Evolutionary conservation across 2,797 vertebrate genomes (phyloP).

Genomic region (Channa striata): DNA sequence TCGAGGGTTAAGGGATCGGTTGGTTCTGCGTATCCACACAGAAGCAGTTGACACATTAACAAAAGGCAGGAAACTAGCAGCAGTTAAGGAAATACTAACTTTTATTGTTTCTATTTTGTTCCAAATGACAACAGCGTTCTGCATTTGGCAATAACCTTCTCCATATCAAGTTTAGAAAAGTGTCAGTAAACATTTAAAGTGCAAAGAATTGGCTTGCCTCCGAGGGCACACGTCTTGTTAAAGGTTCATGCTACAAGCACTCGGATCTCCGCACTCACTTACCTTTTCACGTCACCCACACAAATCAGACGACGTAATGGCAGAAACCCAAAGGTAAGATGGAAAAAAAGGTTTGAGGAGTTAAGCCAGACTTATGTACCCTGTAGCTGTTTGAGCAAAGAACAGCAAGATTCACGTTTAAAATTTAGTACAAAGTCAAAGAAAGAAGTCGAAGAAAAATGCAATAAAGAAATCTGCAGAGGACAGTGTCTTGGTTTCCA

Average conservation of each 20-base stretch:
- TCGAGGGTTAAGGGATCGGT: too few relatives aligned
- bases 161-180: constrained; percentile 81
- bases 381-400: constrained; percentile 84
- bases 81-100: constrained; percentile 74
- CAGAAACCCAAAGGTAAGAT: constrained; percentile 78
- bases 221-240: constrained; percentile 75
- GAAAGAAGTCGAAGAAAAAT: constrained; percentile 49
- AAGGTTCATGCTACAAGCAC: constrained; percentile 85
- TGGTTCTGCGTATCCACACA: too few relatives aligned
- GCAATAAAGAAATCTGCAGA: constrained; percentile 58
- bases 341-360: constrained; percentile 73
- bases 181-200: constrained; percentile 85
- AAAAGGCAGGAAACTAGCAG: constrained; percentile 47
- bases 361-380: constrained; percentile 81
- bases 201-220: constrained; percentile 80
- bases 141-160: constrained; percentile 77
- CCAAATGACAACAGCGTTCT: constrained; percentile 75
- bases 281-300: constrained; percentile 63
- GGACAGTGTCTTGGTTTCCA: constrained; percentile 61
- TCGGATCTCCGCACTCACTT: constrained; percentile 64
- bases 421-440: constrained; percentile 67
- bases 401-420: constrained; percentile 74
- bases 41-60: background rate
- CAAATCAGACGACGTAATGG: constrained; percentile 77
- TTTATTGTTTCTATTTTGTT: constrained; percentile 79